Evolutionary conservation across 2,888 invertebrate genomes (phyloP).

Genomic region (Drosophila diplacantha): DNA sequence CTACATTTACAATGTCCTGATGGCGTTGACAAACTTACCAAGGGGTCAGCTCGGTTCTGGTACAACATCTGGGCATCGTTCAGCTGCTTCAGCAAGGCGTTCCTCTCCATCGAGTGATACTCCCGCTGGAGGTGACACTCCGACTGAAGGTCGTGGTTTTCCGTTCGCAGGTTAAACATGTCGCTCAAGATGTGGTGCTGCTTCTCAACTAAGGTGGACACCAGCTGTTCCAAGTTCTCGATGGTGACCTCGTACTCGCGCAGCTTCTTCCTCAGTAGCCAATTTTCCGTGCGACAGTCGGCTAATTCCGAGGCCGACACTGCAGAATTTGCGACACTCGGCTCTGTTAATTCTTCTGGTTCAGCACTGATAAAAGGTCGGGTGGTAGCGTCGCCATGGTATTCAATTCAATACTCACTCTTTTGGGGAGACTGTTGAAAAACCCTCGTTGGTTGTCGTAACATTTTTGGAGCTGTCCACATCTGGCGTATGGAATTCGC

Average conservation of each 20-base stretch:
- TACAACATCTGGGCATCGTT: slow-evolving; percentile 55
- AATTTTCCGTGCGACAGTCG: slow-evolving; percentile 68
- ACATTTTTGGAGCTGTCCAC: background rate
- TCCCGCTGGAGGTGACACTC: slow-evolving; percentile 72
- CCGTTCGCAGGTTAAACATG: slow-evolving; percentile 63
- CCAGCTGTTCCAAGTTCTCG: slow-evolving; percentile 69
- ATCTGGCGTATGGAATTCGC: slow-evolving; percentile 40
- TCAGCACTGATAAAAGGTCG: background rate
- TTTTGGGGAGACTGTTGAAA: background rate
- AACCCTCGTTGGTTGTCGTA: background rate
- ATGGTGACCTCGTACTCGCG: slow-evolving; percentile 60
- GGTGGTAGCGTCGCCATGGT: background rate
- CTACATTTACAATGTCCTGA: background rate
- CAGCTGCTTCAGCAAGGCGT: slow-evolving; percentile 65
- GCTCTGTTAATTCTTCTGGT: slow-evolving; percentile 1
- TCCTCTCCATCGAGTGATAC: slow-evolving; percentile 70
- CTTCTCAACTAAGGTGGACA: slow-evolving; percentile 70
- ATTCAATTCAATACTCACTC: slow-evolving; percentile 8
- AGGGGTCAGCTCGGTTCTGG: slow-evolving; percentile 29
- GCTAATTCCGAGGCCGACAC: slow-evolving; percentile 68
- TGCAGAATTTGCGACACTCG: slow-evolving; percentile 19
- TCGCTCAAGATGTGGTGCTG: slow-evolving; percentile 71
- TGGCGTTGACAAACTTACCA: slow-evolving; percentile 12
- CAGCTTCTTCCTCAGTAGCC: slow-evolving; percentile 68
- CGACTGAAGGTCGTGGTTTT: slow-evolving; percentile 60